Percentiles rank a stretch among this genome's conserved stretches.
phyloP scores from a whole-genome alignment of 2,113 vertebrate genomes.

The Cygnus atratus region DNA sequence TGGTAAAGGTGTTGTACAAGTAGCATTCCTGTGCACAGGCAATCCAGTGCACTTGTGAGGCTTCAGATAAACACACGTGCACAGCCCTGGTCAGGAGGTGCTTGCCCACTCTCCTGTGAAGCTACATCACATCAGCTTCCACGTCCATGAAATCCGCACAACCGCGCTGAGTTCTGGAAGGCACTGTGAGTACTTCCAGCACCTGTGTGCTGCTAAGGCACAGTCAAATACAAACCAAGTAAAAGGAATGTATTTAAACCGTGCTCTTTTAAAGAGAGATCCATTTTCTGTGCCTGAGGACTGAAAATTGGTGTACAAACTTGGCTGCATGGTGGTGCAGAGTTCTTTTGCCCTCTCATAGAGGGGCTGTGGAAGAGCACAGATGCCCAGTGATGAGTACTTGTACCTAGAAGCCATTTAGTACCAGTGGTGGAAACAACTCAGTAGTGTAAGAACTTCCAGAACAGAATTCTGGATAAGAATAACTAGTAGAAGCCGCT shows the following conservation, averaged over 20 bases:
- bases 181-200: rapidly evolving
- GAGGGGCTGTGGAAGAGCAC: background rate
- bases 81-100: rapidly evolving
- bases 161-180: background rate
- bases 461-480: background rate
- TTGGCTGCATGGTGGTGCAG: rapidly evolving
- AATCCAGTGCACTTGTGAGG: rapidly evolving
- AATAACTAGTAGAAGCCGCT: background rate
- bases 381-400: rapidly evolving
- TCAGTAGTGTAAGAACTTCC: background rate
- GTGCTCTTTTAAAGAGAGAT: background rate
- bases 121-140: rapidly evolving
- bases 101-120: background rate
- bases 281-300: rapidly evolving
- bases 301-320: background rate
- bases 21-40: rapidly evolving
- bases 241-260: background rate
- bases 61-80: background rate
- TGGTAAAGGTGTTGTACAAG: background rate
- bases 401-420: background rate
- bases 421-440: no score
- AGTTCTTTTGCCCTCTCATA: background rate
- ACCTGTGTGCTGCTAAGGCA: background rate
- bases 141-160: rapidly evolving
- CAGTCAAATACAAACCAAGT: background rate